phyloP scores from a whole-genome alignment of 2,797 vertebrate species.

The Orestias chungarensis region DNA sequence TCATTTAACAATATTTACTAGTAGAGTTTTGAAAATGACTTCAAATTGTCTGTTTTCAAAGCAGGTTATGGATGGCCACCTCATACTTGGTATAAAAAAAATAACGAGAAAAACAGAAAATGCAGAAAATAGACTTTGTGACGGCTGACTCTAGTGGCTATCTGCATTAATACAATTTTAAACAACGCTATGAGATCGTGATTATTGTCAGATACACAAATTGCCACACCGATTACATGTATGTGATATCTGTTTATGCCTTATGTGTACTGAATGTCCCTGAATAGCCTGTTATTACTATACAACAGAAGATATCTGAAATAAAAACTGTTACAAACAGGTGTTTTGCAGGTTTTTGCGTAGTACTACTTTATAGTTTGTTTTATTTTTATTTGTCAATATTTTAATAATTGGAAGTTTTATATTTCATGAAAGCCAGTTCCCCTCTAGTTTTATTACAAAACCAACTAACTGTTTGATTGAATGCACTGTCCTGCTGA shows the following conservation, averaged over 20 bases:
- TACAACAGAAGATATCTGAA: background rate
- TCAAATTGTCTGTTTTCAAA: background rate
- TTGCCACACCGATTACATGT: background rate
- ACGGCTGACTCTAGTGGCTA: background rate
- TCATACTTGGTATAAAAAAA: background rate
- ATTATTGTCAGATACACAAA: background rate
- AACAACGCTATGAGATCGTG: conserved; percentile 1
- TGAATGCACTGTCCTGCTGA: background rate
- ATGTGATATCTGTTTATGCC: background rate
- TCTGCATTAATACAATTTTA: background rate
- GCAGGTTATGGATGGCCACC: background rate
- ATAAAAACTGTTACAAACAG: background rate
- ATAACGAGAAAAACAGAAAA: background rate
- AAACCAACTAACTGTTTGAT: no score
- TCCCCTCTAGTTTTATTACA: background rate
- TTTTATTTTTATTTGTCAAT: background rate
- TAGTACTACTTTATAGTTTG: background rate
- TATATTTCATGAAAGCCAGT: no score
- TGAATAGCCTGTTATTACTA: background rate
- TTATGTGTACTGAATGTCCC: conserved; percentile 6
- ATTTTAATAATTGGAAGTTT: background rate
- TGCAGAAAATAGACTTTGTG: background rate
- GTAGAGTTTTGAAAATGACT: conserved; percentile 2
- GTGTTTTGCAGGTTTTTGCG: background rate
- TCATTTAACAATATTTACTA: background rate